phyloP scores from a whole-genome alignment of 2,888 invertebrate genomes.

The Nephrocerus scutellatus region DNA sequence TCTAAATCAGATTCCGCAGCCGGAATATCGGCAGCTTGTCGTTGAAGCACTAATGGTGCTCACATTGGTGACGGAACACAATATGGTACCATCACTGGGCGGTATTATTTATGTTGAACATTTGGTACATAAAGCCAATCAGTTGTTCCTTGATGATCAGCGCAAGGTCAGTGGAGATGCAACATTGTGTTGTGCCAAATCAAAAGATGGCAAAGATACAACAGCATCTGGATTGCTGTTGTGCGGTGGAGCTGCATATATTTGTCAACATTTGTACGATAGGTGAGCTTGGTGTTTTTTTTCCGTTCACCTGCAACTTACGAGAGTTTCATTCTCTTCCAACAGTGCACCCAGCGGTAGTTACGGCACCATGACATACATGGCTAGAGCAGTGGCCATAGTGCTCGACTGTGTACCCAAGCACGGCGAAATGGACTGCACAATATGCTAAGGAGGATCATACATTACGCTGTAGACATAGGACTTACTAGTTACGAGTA shows the following conservation, averaged over 20 bases:
- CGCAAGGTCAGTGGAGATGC: constrained; percentile 86
- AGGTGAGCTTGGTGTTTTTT: constrained; percentile 30
- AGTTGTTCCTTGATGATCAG: constrained; percentile 93
- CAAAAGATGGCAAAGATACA: constrained; percentile 55
- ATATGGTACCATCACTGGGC: constrained; percentile 68
- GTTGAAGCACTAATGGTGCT: constrained; percentile 97
- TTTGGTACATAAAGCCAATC: constrained; percentile 89
- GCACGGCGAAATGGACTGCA: constrained; percentile 74
- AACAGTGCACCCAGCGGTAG: constrained; percentile 91
- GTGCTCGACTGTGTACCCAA: constrained; percentile 68
- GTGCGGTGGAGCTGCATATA: constrained; percentile 89
- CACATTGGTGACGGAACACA: constrained; percentile 82
- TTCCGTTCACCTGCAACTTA: background rate
- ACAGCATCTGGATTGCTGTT: constrained; percentile 59
- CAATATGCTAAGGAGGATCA: constrained; percentile 59
- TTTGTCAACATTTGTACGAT: constrained; percentile 96
- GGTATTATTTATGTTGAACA: constrained; percentile 82
- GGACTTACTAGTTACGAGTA: no score
- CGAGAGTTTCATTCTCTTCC: no score
- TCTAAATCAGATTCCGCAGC: constrained; percentile 93
- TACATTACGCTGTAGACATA: no score
- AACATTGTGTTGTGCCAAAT: constrained; percentile 85
- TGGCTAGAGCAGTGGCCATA: constrained; percentile 75
- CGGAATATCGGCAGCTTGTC: constrained; percentile 93
- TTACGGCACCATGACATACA: constrained; percentile 96